Base-by-base conservation (phyloP, 2,797 vertebrate species). In the Emys orbicularis region DNA sequence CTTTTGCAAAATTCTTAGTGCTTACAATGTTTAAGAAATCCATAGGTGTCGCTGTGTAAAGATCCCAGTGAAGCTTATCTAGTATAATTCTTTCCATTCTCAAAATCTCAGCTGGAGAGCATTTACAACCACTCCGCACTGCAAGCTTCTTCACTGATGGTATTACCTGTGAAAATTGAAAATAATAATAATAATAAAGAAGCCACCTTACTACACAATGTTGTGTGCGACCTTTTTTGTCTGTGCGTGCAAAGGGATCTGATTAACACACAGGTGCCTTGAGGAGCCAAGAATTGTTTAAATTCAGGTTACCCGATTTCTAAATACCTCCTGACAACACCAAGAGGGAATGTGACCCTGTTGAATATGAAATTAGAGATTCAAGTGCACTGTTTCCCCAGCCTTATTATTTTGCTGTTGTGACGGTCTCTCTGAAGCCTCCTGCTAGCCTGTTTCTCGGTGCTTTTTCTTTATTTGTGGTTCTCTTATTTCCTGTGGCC, bases 21-120 rank as follows among this genome's bases (percentile, higher is more conserved):
- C 99, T 99, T 98, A 99, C 98, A 37, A 98, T 99, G 98, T 99
- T 98, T 98, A 99, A 94, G 97, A 99, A 99, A 97, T 99, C 99
- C 90, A 99, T 97, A 5, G 98, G 98, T 86, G 98, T 99, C 74
- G 98, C 98, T 3, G 97, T 98, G 98, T 98, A 99, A 97, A 99
- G 98, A 96, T 99, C 99, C 99, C 98, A 99, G 90, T 99, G 98
- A 98, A 99, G 98, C 97, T 99, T 99, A 97, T 98, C 98, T 82
- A 99, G 98, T 97, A 98, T 98, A 98, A 98, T 98, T 97, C 98
- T 98, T 98, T 99, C 99, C 99, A 98, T 99, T 97, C 98, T 98
- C 97, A 98, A 98, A 97, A 99, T 99, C 98, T 99, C 98, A 7
- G 98, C 98, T 57, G 98, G 98, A 61, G 99, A 99, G 97, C 98